Conservation (phyloP, 2,113 vertebrate genomes). For the Leptobrachium leishanense region DNA sequence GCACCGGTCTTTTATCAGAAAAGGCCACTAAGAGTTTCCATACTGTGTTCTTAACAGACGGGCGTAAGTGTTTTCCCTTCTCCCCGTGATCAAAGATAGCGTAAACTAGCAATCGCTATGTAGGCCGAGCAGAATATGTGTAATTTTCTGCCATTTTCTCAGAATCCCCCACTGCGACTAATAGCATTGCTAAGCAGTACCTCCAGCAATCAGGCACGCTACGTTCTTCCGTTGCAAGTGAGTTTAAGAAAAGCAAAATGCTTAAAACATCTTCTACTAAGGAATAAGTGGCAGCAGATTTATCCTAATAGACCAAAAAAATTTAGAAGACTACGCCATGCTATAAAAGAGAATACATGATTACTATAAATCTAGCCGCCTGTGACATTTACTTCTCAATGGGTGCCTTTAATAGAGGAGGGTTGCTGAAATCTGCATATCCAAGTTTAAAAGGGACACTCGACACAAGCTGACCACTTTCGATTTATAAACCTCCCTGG, state of each 20-base stretch:
- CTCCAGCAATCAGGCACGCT: background rate
- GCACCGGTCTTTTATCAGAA: no score
- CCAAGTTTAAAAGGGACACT: no score
- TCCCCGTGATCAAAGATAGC: background rate
- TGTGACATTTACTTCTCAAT: no score
- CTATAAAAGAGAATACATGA: no score
- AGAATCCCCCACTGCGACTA: background rate
- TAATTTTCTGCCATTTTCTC: conserved; percentile 6
- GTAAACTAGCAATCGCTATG: background rate
- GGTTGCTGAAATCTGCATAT: no score
- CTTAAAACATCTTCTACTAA: no score
- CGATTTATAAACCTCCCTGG: no score
- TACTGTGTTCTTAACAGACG: background rate
- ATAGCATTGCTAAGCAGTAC: background rate
- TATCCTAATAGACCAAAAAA: no score
- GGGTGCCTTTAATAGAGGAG: background rate
- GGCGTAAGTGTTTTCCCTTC: background rate
- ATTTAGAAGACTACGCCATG: no score
- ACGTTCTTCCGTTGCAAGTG: background rate
- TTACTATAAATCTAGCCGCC: no score
- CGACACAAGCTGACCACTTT: no score
- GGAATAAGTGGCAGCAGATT: no score
- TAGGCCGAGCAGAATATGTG: background rate
- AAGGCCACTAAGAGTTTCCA: background rate
- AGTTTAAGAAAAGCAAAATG: background rate